A percentile compares a stretch with the other conserved stretches of the same genome.
Evolutionary conservation across 2,113 vertebrate species (phyloP).

Genomic region (Phalacrocorax brasilianus): DNA sequence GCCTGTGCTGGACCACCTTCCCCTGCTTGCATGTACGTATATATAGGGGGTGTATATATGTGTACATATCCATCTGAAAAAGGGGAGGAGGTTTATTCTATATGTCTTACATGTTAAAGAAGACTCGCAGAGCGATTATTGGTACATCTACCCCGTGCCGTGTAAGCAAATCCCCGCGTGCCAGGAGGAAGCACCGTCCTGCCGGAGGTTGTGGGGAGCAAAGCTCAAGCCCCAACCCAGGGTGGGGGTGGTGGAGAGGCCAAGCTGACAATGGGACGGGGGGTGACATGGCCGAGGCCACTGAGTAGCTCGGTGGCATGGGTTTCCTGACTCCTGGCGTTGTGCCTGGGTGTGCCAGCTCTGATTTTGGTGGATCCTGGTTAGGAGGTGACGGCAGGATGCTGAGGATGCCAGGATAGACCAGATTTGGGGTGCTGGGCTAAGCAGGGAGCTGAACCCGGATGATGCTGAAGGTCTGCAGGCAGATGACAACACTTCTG

Average conservation of each 20-base stretch:
- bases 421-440: background rate
- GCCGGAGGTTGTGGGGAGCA: background rate
- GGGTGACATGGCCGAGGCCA: accelerated
- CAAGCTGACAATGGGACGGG: accelerated
- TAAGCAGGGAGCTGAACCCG: background rate
- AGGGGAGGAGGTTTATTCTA: background rate
- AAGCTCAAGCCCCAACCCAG: accelerated
- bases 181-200: background rate
- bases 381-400: background rate
- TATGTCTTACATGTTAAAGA: background rate
- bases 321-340: accelerated
- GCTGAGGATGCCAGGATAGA: background rate
- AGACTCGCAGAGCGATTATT: accelerated
- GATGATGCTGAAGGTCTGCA: background rate
- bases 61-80: background rate
- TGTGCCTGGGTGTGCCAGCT: accelerated
- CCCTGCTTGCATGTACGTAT: background rate
- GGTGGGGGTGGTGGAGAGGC: background rate
- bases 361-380: background rate
- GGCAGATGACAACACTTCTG: background rate
- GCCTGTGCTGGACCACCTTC: background rate
- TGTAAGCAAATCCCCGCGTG: background rate
- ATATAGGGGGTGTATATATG: background rate
- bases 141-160: accelerated
- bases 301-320: accelerated